phyloP scores from a whole-genome alignment of 2,888 invertebrate genomes.

The Baronia brevicornis region DNA sequence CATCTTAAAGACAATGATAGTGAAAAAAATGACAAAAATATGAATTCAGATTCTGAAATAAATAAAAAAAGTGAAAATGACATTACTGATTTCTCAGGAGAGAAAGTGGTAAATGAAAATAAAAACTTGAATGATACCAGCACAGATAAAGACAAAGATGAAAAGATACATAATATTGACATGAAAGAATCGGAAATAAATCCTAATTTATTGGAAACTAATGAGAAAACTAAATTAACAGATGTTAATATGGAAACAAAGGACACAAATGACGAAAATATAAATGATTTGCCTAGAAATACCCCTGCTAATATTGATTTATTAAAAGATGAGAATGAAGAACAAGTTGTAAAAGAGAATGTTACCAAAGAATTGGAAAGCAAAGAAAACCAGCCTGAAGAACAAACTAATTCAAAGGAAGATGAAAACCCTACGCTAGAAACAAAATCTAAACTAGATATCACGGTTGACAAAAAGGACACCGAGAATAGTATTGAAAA shows the following conservation, averaged over 20 bases:
- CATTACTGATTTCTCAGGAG: neutral
- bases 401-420: slow-evolving; percentile 7
- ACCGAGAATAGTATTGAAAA: too few relatives aligned
- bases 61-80: slow-evolving; percentile 8
- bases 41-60: slow-evolving; percentile 5
- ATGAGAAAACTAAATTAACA: neutral
- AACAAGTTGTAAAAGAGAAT: slow-evolving; percentile 10
- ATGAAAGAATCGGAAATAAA: neutral
- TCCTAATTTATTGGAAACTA: neutral
- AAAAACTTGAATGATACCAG: neutral
- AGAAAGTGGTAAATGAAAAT: neutral
- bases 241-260: neutral
- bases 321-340: slow-evolving; percentile 7
- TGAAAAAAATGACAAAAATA: slow-evolving; percentile 1
- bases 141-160: neutral
- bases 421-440: neutral
- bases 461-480: too few relatives aligned
- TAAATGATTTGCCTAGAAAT: too few relatives aligned
- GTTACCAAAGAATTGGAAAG: neutral
- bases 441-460: too few relatives aligned
- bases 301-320: too few relatives aligned
- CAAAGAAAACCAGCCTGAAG: slow-evolving; percentile 3
- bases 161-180: too few relatives aligned
- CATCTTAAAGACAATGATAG: slow-evolving; percentile 12
- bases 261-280: slow-evolving; percentile 2